Conservation (phyloP, 2,888 invertebrate genomes). For the Dione juno region DNA sequence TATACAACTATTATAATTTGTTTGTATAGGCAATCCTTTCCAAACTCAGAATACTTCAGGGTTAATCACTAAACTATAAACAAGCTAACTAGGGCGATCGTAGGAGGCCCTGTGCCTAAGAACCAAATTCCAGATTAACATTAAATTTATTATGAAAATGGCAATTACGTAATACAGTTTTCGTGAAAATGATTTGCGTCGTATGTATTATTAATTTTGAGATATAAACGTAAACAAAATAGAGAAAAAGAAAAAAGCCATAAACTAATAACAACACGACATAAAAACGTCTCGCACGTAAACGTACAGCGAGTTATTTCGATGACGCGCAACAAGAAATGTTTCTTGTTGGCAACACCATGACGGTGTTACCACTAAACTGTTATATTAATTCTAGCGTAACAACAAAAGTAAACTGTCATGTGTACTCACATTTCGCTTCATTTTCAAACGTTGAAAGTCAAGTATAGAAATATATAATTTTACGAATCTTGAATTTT, state of each 20-base stretch:
- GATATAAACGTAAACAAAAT: not conserved
- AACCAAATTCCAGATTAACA: slow-evolving; percentile 55
- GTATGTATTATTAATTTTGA: not conserved
- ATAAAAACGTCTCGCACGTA: slow-evolving; percentile 25
- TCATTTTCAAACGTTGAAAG: slow-evolving; percentile 66
- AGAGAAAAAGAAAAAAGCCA: slow-evolving; percentile 1
- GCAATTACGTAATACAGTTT: slow-evolving; percentile 35
- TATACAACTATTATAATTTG: not conserved
- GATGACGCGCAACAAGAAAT: slow-evolving; percentile 26
- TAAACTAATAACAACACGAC: slow-evolving; percentile 16
- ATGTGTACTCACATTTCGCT: slow-evolving; percentile 77
- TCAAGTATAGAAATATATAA: slow-evolving; percentile 32
- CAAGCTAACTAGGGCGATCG: slow-evolving; percentile 62
- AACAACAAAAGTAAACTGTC: slow-evolving; percentile 25
- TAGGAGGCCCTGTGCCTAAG: slow-evolving; percentile 58
- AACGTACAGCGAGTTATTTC: slow-evolving; percentile 16
- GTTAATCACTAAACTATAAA: slow-evolving; percentile 62
- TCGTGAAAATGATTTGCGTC: not conserved
- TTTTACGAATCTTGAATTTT: slow-evolving; percentile 45
- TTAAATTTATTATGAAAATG: slow-evolving; percentile 41
- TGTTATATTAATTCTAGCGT: slow-evolving; percentile 5
- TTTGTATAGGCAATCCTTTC: slow-evolving; percentile 30
- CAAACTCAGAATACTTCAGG: slow-evolving; percentile 58
- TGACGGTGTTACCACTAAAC: slow-evolving; percentile 40
- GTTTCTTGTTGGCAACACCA: slow-evolving; percentile 56